Evolutionary conservation across 2,888 invertebrate species (phyloP), one percentile per base, ranked within the genome.

Genomic region (Chironomus riparius): DNA sequence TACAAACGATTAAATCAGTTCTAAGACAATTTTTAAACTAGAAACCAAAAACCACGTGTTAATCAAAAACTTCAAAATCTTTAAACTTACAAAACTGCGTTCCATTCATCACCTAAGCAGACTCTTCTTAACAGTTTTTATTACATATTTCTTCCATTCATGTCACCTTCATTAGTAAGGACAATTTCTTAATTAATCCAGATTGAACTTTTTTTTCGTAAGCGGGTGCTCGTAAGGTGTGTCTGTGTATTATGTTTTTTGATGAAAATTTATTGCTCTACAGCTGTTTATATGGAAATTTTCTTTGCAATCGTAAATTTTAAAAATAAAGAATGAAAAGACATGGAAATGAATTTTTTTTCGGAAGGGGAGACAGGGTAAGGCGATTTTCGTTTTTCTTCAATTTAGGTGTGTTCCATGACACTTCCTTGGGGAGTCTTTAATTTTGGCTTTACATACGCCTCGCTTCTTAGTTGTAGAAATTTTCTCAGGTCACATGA

Each of bases 141-240:
- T 38, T 38, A 38, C 38, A 38, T 38, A 38, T 38, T 38, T 10
- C 38, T 38, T 38, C 38, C 38, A 38, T 38, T 38, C 38, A 38
- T 38, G 38, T 38, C 38, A 10, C 38, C 38, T 56, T 56, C 56
- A 56, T 56, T 65, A 65, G 22, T 24, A 72, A 61, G 72, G 72
- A 72, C 72, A 72, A 62, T 72, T 72, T 72, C 72, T 72, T 72
- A 72, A 72, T 72, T 72, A 72, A 70, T 70, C 70, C 70, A 22
- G 28, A 70, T 24, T 70, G 13, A 38, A 47, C 18, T 70, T 68
- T n/a, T 13, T 68, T 13, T 15, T 28, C 56, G 15, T 12, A 24
- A 13, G 50, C 48, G 50, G 50, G 70, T 48, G 50, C 21, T 15
- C 12, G 62, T 22, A 13, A 24, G 47, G 68, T 68, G 38, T 72